These are phyloP conservation scores for Cricetomys ansorgei DNA, from an alignment of 2,113 vertebrate species.

Conservation along the genomic window DNA sequence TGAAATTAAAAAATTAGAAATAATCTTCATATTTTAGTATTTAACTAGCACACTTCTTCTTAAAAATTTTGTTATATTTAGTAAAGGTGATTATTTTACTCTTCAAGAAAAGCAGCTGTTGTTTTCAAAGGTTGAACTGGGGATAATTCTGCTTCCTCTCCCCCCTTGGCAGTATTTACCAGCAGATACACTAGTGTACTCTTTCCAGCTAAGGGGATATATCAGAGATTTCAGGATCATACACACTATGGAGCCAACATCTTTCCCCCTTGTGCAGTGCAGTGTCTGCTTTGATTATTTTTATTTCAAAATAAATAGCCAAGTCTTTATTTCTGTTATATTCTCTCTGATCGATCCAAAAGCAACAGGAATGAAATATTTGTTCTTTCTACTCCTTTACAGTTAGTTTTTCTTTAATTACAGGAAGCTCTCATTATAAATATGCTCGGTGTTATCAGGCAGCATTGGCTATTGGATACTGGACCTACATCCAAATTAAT, in stretches of 20 bases:
- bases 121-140: background rate
- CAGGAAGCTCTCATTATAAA: slow-evolving; percentile 74
- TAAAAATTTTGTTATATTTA: slow-evolving; percentile 51
- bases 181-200: accelerated
- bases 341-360: slow-evolving; percentile 64
- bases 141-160: background rate
- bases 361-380: slow-evolving; percentile 67
- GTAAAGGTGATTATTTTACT: background rate
- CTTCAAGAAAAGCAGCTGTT: background rate
- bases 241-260: accelerated
- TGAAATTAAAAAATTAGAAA: slow-evolving; percentile 26
- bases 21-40: background rate
- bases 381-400: slow-evolving; percentile 63
- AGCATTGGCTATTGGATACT: slow-evolving; percentile 41
- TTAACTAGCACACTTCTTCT: background rate
- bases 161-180: background rate
- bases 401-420: slow-evolving; percentile 81
- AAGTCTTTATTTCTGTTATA: slow-evolving; percentile 27
- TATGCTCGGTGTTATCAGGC: slow-evolving; percentile 50
- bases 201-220: slow-evolving; percentile 22
- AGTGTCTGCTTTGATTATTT: slow-evolving; percentile 44
- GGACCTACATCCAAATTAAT: slow-evolving; percentile 55
- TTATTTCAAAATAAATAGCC: slow-evolving; percentile 61
- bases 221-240: slow-evolving; percentile 36
- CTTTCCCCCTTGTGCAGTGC: background rate